These are phyloP conservation scores for Embidobia sp. DNA, from an alignment of 2,888 invertebrate genomes.

Conservation along the genomic window DNA sequence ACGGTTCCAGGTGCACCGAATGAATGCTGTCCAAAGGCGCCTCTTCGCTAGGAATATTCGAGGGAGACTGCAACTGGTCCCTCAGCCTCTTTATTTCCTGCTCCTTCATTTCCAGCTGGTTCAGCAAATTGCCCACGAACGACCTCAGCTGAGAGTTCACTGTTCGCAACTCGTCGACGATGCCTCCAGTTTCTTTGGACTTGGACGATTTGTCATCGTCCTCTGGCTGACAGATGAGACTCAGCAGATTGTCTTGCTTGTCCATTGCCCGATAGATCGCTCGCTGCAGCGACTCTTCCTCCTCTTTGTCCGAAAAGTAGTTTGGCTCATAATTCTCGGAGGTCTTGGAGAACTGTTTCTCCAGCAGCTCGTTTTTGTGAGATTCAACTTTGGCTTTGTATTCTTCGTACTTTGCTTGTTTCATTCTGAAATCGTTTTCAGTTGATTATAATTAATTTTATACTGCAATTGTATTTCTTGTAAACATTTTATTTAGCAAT, in stretches of 20 bases:
- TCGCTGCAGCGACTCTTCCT: constrained; percentile 73
- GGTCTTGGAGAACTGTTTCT: constrained; percentile 70
- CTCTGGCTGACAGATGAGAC: constrained; percentile 71
- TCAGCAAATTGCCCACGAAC: constrained; percentile 84
- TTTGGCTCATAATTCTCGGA: constrained; percentile 68
- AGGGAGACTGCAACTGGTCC: constrained; percentile 81
- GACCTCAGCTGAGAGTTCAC: constrained; percentile 85
- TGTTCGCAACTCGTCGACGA: constrained; percentile 87
- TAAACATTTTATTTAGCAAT: background rate
- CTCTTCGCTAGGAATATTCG: constrained; percentile 70
- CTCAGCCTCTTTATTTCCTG: constrained; percentile 85
- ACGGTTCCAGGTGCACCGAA: constrained; percentile 74
- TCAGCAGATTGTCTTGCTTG: constrained; percentile 85
- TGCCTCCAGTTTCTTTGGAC: constrained; percentile 84
- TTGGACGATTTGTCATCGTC: constrained; percentile 75
- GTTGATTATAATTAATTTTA: too few relatives aligned
- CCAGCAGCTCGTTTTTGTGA: constrained; percentile 70
- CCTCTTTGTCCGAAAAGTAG: constrained; percentile 67
- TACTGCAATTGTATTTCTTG: too few relatives aligned
- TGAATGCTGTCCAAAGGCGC: constrained; percentile 71
- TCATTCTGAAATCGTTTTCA: constrained; percentile 79
- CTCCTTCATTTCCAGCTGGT: constrained; percentile 86
- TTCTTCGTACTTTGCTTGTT: constrained; percentile 78
- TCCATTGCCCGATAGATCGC: constrained; percentile 86
- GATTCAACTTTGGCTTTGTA: constrained; percentile 75